A percentile compares a stretch with the other conserved stretches of the same genome.
Conservation (phyloP, 2,113 vertebrate species). For the Sula dactylatra region DNA sequence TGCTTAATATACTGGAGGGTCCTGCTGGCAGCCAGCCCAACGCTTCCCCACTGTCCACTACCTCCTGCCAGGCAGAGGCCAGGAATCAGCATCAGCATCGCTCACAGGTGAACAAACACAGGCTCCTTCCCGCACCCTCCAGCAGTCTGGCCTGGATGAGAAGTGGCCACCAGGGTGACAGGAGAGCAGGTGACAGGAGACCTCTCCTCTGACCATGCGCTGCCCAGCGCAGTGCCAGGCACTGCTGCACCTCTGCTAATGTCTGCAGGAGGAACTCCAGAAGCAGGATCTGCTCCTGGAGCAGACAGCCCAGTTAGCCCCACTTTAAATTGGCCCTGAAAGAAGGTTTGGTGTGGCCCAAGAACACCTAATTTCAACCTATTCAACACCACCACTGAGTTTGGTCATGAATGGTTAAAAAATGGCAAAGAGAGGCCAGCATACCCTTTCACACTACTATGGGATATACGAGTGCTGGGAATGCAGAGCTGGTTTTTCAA, state of each 20-base stretch:
- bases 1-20: not conserved
- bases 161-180: not conserved
- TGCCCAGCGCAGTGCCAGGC: not conserved
- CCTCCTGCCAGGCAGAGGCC: not conserved
- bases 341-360: not conserved
- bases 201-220: accelerated
- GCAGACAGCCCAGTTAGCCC: not conserved
- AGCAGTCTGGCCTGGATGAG: not conserved
- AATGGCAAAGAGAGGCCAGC: not conserved
- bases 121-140: not conserved
- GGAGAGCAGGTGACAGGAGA: not conserved
- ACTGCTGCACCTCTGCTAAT: not conserved
- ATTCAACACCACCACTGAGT: not conserved
- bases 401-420: not conserved
- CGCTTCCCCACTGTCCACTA: not conserved
- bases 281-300: not conserved
- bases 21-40: not conserved
- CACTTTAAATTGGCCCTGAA: not conserved
- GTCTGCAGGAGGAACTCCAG: not conserved
- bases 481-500: not conserved
- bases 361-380: not conserved
- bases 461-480: not conserved
- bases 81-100: not conserved
- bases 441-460: not conserved
- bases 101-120: not conserved